Base-by-base conservation (phyloP, 2,888 invertebrate species). In the Mythimna impura region DNA sequence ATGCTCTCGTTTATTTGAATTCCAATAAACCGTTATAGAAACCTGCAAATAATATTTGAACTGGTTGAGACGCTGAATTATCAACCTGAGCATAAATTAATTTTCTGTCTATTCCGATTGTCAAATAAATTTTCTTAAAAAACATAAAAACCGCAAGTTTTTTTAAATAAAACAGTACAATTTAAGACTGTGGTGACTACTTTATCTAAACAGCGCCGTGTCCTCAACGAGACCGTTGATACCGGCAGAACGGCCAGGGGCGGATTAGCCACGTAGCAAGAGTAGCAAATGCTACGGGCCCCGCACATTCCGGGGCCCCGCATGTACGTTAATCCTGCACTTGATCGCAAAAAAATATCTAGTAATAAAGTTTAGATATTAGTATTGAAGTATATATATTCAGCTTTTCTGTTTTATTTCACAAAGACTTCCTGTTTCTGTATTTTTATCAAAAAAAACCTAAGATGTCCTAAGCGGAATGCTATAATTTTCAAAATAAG, bases 181-280 rank as follows among this genome's bases (percentile, higher is more conserved):
- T 61, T 50, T 8, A 8, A 66, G 40, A n/a, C 14, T 63, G 20
- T 43, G 2, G 43, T 54, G 40, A 22, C 20, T 68, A 47, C 5
- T 55, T 50, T 55, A 55, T 69, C 40, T 50, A 40, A 65, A 43
- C 34, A 47, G 52, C 62, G 52, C 7, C 25, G 25, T 54, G 71
- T 74, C 78, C 71, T 74, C 67, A 64, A 80, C 57, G 25, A 25
- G 57, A 75, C 61, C 55, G 60, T 43, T 57, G 73, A 73, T 75
- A 71, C 78, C 76, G 61, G 66, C 70, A 72, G 73, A 72, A 78
- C 76, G 65, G 66, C 68, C 30, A 30, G 30, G 1, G 30, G 30
- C 30, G 30, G 30, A 2, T 30, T 30, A 30, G 30, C 30, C 30
- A 30, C 30, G 30, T 30, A 30, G 30, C 30, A 30, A 3, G 30